A percentile compares a stretch with the other conserved stretches of the same genome.
Conservation (phyloP, 2,888 invertebrate species). For the Hemithea aestivaria region DNA sequence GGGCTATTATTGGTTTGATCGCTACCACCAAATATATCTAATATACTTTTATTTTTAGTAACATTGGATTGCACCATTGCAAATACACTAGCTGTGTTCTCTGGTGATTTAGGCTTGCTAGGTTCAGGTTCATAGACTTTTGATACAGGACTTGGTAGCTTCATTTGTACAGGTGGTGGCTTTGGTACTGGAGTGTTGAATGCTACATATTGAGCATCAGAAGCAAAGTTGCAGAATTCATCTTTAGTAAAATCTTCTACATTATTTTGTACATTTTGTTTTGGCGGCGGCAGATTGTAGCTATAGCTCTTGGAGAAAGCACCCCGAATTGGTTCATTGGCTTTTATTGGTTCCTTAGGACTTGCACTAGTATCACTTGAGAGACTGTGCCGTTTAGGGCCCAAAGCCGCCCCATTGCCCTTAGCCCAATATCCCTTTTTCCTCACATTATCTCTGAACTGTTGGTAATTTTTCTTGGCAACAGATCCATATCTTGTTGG, state of each 20-base stretch:
- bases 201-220: slow-evolving; percentile 38
- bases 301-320: slow-evolving; percentile 10
- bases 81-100: slow-evolving; percentile 50
- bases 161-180: slow-evolving; percentile 6
- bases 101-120: slow-evolving; percentile 23
- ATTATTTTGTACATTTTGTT: slow-evolving; percentile 7
- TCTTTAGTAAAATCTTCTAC: slow-evolving; percentile 45
- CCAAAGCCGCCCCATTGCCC: slow-evolving; percentile 51
- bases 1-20: slow-evolving; percentile 38
- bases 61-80: slow-evolving; percentile 55
- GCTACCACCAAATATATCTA: slow-evolving; percentile 61
- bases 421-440: slow-evolving; percentile 71
- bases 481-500: slow-evolving; percentile 65
- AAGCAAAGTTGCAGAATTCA: slow-evolving; percentile 36
- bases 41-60: slow-evolving; percentile 61
- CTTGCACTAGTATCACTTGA: slow-evolving; percentile 10
- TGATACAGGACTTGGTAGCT: neutral
- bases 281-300: slow-evolving; percentile 7
- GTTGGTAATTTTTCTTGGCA: slow-evolving; percentile 68
- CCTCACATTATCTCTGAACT: slow-evolving; percentile 68
- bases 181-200: slow-evolving; percentile 39
- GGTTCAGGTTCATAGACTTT: neutral
- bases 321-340: slow-evolving; percentile 8
- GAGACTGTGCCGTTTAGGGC: slow-evolving; percentile 14
- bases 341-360: slow-evolving; percentile 1